phyloP scores from a whole-genome alignment of 2,797 vertebrate species.

The Intellagama lesueurii region DNA sequence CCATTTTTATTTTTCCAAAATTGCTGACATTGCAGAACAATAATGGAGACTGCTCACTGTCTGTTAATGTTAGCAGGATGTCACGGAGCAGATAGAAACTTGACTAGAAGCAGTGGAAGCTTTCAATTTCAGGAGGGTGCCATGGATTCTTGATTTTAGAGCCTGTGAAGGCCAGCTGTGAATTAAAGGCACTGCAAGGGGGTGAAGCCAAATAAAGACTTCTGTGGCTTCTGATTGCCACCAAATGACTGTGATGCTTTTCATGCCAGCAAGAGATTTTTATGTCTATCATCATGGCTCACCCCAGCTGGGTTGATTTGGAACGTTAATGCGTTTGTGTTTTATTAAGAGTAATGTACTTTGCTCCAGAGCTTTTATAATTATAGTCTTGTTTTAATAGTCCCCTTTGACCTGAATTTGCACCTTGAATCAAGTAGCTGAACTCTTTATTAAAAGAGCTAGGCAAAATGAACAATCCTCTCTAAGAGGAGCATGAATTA shows the following conservation, averaged over 20 bases:
- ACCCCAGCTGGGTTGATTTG: not conserved
- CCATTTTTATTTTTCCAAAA: not conserved
- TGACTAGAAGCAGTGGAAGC: not conserved
- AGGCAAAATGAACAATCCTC: not conserved
- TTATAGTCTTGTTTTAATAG: conserved; percentile 28
- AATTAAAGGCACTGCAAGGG: not conserved
- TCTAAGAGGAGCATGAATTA: not conserved
- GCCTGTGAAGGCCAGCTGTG: not conserved
- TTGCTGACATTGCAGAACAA: not conserved
- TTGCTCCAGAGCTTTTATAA: not conserved
- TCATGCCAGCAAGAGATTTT: not conserved
- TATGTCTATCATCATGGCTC: not conserved
- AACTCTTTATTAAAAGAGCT: not conserved
- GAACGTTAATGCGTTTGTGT: not conserved
- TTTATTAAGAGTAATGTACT: not conserved
- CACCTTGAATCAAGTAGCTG: not conserved
- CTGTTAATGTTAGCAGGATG: not conserved
- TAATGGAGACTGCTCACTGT: not conserved
- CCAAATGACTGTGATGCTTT: not conserved
- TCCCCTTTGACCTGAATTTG: not conserved
- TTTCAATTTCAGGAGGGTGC: not conserved
- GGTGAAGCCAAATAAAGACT: conserved; percentile 1
- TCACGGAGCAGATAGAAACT: not conserved
- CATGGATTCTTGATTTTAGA: not conserved
- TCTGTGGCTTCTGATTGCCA: not conserved